phyloP scores from a whole-genome alignment of 2,797 vertebrate species.

The Tarsius wallacei region DNA sequence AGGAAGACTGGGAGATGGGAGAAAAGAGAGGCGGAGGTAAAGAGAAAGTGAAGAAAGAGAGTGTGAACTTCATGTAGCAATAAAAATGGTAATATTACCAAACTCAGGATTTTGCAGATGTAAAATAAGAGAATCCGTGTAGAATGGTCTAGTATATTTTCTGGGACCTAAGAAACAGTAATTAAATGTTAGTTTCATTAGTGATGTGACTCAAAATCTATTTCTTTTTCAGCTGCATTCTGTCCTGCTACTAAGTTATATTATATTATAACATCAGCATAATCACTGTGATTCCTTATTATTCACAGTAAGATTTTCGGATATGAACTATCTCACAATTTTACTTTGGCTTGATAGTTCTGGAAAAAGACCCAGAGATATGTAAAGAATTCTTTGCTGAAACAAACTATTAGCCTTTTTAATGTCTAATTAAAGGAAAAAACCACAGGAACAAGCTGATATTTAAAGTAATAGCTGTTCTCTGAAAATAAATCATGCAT shows the following conservation, averaged over 20 bases:
- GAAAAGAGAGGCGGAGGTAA: neutral
- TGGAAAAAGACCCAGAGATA: slow-evolving; percentile 3
- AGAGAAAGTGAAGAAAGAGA: neutral
- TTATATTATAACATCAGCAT: neutral
- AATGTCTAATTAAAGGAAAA: slow-evolving; percentile 58
- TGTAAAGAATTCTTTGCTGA: slow-evolving; percentile 38
- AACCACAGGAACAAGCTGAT: neutral
- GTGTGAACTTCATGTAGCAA: neutral
- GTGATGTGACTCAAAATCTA: neutral
- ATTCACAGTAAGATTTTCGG: slow-evolving; percentile 42
- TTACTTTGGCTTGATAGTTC: slow-evolving; percentile 12
- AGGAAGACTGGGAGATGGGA: neutral
- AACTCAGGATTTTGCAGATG: neutral
- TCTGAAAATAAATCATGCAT: slow-evolving; percentile 45
- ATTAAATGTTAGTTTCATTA: slow-evolving; percentile 9
- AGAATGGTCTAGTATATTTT: neutral
- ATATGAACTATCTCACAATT: slow-evolving; percentile 57
- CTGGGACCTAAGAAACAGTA: neutral
- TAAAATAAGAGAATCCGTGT: slow-evolving; percentile 20
- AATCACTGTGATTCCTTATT: slow-evolving; percentile 24
- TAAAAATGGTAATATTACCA: neutral
- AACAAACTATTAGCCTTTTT: slow-evolving; percentile 27
- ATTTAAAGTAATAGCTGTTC: slow-evolving; percentile 59
- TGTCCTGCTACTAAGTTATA: neutral
- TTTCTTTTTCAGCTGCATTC: neutral